A percentile compares a stretch with the other conserved stretches of the same genome.
These are phyloP conservation scores for Telenomus remus DNA, from an alignment of 1,140 invertebrate species.

Conservation along the genomic window DNA sequence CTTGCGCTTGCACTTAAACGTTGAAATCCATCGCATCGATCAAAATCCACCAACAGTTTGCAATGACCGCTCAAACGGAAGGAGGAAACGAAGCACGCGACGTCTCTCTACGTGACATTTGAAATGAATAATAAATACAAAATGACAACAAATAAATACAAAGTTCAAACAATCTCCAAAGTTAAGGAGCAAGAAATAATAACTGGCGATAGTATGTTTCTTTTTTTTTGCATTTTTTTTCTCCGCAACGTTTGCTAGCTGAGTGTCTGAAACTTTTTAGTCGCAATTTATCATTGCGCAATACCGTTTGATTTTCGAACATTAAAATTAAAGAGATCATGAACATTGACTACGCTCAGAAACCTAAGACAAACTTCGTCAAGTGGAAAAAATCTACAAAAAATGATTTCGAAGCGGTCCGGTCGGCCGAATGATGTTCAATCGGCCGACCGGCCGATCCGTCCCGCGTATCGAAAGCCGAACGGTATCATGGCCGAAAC, in stretches of 20 bases:
- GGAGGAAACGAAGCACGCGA: conserved; percentile 49
- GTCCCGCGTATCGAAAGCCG: conserved; percentile 26
- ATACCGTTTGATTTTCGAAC: conserved; percentile 50
- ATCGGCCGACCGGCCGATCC: conserved; percentile 2
- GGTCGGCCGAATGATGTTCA: background rate
- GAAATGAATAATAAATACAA: background rate
- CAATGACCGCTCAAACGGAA: conserved; percentile 53
- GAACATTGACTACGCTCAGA: conserved; percentile 26
- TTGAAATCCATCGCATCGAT: conserved; percentile 20
- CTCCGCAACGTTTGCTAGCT: conserved; percentile 27
- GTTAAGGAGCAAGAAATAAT: background rate
- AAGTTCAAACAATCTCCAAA: background rate
- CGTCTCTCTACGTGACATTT: background rate
- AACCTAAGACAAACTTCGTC: conserved; percentile 19
- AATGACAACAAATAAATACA: conserved; percentile 9
- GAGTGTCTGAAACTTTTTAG: conserved; percentile 24
- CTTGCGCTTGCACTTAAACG: conserved; percentile 15
- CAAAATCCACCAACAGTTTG: conserved; percentile 52
- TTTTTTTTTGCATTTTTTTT: background rate
- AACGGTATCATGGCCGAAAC: conserved; percentile 44
- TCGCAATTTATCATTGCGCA: conserved; percentile 29
- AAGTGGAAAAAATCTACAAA: conserved; percentile 4
- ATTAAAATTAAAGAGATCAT: conserved; percentile 57
- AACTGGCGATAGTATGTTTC: background rate
- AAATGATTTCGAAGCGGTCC: background rate